Evolutionary conservation across 2,797 vertebrate genomes (phyloP).

Genomic region (Micrastur ruficollis): DNA sequence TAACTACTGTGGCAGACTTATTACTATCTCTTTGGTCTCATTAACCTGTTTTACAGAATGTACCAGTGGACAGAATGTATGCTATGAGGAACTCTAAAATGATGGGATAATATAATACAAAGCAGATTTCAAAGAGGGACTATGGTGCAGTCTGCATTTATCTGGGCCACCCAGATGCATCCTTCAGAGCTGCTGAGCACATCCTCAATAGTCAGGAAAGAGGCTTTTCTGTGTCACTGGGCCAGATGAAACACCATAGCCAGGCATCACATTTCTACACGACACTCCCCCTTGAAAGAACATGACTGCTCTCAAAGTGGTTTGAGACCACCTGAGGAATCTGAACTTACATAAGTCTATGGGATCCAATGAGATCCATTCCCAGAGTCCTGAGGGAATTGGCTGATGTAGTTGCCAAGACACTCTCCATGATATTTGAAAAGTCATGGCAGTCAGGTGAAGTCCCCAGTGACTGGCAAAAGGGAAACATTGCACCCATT

Average conservation of each 20-base stretch:
- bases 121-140: not conserved
- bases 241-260: not conserved
- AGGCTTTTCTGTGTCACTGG: not conserved
- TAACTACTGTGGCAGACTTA: not conserved
- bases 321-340: not conserved
- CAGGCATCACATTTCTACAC: not conserved
- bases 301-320: not conserved
- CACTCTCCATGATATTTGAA: not conserved
- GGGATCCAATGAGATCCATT: not conserved
- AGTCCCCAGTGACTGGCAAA: not conserved
- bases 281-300: not conserved
- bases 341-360: fast-evolving
- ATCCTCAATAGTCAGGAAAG: not conserved
- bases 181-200: not conserved
- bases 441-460: not conserved
- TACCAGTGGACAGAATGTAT: not conserved
- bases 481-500: not conserved
- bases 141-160: not conserved
- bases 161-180: not conserved
- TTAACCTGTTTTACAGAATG: not conserved
- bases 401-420: not conserved
- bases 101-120: not conserved
- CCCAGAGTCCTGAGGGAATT: not conserved
- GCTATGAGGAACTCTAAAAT: not conserved
- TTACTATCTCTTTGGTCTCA: not conserved